phyloP scores from a whole-genome alignment of 2,888 invertebrate genomes.

The Megamerina dolium region DNA sequence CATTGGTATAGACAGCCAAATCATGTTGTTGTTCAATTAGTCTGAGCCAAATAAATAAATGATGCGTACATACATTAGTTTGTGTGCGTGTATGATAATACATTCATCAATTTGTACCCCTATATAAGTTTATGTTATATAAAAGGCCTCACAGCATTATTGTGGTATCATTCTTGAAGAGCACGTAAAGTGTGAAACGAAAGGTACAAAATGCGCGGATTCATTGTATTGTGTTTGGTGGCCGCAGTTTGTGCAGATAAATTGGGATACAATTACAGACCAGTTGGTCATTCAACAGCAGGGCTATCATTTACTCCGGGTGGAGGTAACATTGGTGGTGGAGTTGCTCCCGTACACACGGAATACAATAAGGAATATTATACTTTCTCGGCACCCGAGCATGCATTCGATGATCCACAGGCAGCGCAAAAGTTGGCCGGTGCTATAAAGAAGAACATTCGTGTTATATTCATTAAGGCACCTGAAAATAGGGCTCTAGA shows the following conservation, averaged over 20 bases:
- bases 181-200: too few species aligned
- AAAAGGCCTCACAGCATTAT: too few species aligned
- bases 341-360: conserved; percentile 26
- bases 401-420: conserved; percentile 33
- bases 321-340: conserved; percentile 8
- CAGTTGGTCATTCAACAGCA: conserved; percentile 29
- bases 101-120: too few species aligned
- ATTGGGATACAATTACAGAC: conserved; percentile 35
- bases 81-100: too few species aligned
- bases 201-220: conserved; percentile 31
- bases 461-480: conserved; percentile 45
- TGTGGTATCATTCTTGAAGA: too few species aligned
- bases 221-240: conserved; percentile 24
- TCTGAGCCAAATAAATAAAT: too few species aligned
- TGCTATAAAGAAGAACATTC: conserved; percentile 37
- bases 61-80: too few species aligned
- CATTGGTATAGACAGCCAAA: too few species aligned
- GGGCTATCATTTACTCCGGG: conserved; percentile 26
- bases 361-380: conserved; percentile 42
- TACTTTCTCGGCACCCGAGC: conserved; percentile 41
- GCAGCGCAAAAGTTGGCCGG: conserved; percentile 26
- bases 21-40: too few species aligned
- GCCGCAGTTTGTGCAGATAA: conserved; percentile 30
- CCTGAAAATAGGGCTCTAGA: conserved; percentile 41
- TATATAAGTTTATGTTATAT: too few species aligned